Conservation (phyloP, 2,888 invertebrate species). For the Noctua janthe region DNA sequence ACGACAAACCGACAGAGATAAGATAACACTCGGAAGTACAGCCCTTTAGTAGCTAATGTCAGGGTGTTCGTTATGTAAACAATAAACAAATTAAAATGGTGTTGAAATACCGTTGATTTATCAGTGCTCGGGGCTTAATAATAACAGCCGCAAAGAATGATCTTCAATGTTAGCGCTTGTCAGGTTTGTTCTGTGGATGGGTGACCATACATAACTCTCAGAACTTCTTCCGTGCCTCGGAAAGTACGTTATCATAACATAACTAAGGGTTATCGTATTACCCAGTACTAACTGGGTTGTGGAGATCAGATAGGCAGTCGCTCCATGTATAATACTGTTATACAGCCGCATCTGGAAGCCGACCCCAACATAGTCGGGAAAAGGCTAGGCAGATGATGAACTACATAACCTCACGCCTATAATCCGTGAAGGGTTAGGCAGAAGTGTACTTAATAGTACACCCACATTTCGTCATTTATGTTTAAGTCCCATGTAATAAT, state of each 20-base stretch:
- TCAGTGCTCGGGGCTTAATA: background rate
- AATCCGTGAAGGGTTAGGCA: no score
- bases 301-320: no score
- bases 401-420: no score
- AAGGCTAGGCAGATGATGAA: no score
- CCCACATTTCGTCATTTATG: no score
- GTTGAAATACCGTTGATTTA: slow-evolving; percentile 5
- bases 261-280: background rate
- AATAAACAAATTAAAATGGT: slow-evolving; percentile 26
- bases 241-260: background rate
- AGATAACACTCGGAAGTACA: slow-evolving; percentile 53
- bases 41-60: slow-evolving; percentile 14
- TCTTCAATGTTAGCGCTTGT: background rate
- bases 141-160: background rate
- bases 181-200: background rate
- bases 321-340: no score
- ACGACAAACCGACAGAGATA: slow-evolving; percentile 40
- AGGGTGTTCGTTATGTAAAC: slow-evolving; percentile 26
- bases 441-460: no score
- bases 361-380: no score
- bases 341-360: no score
- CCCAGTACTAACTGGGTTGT: background rate
- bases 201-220: background rate
- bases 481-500: no score
- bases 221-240: background rate